Percentiles rank a stretch among this genome's conserved stretches.
Evolutionary conservation across 2,888 invertebrate species (phyloP).

Genomic region (Heteropelma amictum): DNA sequence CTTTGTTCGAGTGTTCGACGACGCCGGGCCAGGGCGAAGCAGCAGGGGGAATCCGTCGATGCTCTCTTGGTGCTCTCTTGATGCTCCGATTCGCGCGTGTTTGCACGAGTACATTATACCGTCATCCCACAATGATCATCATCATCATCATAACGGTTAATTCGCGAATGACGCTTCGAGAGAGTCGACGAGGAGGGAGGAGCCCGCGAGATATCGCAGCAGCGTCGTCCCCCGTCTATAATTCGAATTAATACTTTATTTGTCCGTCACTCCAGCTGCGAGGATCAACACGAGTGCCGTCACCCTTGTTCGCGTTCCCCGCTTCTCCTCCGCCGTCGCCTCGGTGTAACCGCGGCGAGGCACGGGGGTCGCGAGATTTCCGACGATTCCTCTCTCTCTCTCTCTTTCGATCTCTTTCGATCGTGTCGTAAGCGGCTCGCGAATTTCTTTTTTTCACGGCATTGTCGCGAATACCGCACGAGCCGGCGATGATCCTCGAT

Average conservation of each 20-base stretch:
- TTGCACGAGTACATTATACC: too few species aligned
- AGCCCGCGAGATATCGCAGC: too few species aligned
- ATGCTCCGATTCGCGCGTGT: too few species aligned
- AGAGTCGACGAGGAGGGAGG: too few species aligned
- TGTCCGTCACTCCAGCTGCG: slow-evolving; percentile 76
- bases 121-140: too few species aligned
- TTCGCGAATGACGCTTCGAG: too few species aligned
- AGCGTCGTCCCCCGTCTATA: slow-evolving; percentile 43
- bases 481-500: too few species aligned
- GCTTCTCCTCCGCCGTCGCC: not conserved
- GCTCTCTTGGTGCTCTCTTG: slow-evolving; percentile 58
- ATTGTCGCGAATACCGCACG: slow-evolving; percentile 65
- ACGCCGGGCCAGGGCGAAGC: slow-evolving; percentile 26
- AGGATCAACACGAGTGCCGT: slow-evolving; percentile 75
- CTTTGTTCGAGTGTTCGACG: too few species aligned
- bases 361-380: slow-evolving; percentile 20
- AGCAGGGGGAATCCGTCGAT: slow-evolving; percentile 32
- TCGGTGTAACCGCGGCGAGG: not conserved
- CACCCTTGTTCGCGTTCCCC: slow-evolving; percentile 58
- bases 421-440: too few species aligned
- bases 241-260: slow-evolving; percentile 75
- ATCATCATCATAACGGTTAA: too few species aligned
- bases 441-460: slow-evolving; percentile 74
- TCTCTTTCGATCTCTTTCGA: too few species aligned
- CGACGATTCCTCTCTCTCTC: not conserved